phyloP scores from a whole-genome alignment of 1,140 invertebrate genomes.

The Limonius californicus region DNA sequence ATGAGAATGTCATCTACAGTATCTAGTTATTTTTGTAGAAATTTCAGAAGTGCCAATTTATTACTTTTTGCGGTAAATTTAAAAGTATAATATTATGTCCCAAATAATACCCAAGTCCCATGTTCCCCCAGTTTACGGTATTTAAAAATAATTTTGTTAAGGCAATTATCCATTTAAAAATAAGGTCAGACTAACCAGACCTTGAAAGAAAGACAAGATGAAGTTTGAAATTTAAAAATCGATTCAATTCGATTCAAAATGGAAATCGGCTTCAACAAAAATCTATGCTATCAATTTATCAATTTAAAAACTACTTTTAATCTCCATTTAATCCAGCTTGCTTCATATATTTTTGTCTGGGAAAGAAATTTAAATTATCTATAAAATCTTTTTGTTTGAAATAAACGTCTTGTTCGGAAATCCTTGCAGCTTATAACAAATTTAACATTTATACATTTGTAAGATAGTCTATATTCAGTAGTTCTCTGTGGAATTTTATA shows the following conservation, averaged over 20 bases:
- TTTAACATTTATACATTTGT: background rate
- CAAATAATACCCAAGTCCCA: no score
- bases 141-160: no score
- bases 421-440: background rate
- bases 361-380: background rate
- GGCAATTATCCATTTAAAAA: background rate
- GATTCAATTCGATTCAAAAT: background rate
- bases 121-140: no score
- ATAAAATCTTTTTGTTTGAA: background rate
- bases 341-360: background rate
- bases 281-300: background rate
- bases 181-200: background rate
- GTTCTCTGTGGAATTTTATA: background rate
- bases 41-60: no score
- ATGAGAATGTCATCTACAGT: no score
- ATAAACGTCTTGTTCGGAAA: background rate
- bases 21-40: no score
- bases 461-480: background rate
- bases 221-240: background rate
- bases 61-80: no score
- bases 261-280: background rate
- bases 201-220: background rate
- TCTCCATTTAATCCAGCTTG: background rate
- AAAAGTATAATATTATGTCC: no score
- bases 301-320: background rate